phyloP scores from a whole-genome alignment of 1,140 invertebrate genomes.

The Lepidurus couesii region DNA sequence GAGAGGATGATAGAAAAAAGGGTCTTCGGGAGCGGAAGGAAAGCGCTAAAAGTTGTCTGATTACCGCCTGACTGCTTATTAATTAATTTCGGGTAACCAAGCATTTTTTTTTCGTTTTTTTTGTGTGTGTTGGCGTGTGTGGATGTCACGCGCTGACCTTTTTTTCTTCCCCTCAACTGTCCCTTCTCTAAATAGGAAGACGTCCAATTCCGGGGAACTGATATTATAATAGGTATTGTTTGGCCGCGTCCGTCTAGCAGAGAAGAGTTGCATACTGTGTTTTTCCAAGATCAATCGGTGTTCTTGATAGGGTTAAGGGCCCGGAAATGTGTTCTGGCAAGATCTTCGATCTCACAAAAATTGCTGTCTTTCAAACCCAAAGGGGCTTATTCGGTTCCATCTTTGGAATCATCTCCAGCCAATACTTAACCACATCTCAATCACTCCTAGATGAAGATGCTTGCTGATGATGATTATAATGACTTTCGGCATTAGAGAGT shows the following conservation, averaged over 20 bases:
- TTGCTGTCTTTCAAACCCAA: too few relatives aligned
- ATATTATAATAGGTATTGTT: neutral
- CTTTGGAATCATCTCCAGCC: too few relatives aligned
- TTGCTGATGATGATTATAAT: too few relatives aligned
- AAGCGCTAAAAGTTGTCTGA: neutral
- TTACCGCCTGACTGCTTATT: constrained; percentile 14
- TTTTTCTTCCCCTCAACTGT: neutral
- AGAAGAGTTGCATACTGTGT: neutral
- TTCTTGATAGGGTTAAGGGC: neutral
- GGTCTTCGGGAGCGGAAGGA: neutral
- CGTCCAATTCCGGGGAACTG: neutral
- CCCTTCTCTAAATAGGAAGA: neutral
- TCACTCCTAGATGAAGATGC: too few relatives aligned
- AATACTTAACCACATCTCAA: too few relatives aligned
- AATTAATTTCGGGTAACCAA: neutral
- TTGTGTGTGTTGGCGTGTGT: neutral
- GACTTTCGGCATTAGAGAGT: too few relatives aligned
- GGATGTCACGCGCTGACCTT: neutral
- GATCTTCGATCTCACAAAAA: too few relatives aligned
- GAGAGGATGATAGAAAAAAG: neutral
- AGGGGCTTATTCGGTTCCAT: too few relatives aligned
- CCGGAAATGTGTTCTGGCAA: neutral
- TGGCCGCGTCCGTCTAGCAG: neutral
- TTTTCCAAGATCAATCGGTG: neutral
- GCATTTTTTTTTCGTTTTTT: neutral